Base-by-base conservation (phyloP, 2,888 invertebrate species). In the Chloroclysta siterata region DNA sequence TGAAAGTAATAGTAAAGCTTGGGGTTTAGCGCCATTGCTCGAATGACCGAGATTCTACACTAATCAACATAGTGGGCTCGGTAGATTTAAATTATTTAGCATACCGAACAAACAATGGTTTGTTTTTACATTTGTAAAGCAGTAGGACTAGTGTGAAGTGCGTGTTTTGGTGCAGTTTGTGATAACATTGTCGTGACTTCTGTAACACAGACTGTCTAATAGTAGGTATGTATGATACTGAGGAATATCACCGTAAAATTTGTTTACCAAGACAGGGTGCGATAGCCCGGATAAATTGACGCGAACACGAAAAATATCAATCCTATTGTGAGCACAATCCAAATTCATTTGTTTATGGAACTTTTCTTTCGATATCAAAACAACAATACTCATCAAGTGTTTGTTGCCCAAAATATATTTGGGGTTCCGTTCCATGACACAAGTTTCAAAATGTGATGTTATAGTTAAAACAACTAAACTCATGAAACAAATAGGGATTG, bases 181-280 rank as follows among this genome's bases (percentile, higher is more conserved):
- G 75, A 74, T 76, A 73, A 78, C 78, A 78, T 76, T 87, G 76
- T 82, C 90, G 89, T 90, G 89, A 89, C 88, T 84, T 76, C 81
- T 78, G 75, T 61, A 13, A 36, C 44, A 58, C 60, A 58, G 53
- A 41, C 36, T 52, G 50, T 29, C 0, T 6, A 50, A 14, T 46
- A 29, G 46, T 33, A 39, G n/a, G 80, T 81, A 78, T 33, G 8
- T 33, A 33, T 33, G 2, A 33, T 85, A 80, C 76, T 79, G 78
- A 73, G 79, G 77, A 81, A 86, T 81, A 82, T 81, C 74, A 78
- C 79, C 77, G 79, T 87, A 87, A 85, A 87, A 86, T 85, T 83
- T 87, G 86, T 84, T 85, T 84, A 80, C 81, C 78, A 55, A 53
- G 57, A 51, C 80, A 76, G 77, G 75, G 76, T 73, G 73, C 76